These are phyloP conservation scores for Reticulitermes speratus DNA, from an alignment of 1,140 invertebrate genomes.

Conservation along the genomic window DNA sequence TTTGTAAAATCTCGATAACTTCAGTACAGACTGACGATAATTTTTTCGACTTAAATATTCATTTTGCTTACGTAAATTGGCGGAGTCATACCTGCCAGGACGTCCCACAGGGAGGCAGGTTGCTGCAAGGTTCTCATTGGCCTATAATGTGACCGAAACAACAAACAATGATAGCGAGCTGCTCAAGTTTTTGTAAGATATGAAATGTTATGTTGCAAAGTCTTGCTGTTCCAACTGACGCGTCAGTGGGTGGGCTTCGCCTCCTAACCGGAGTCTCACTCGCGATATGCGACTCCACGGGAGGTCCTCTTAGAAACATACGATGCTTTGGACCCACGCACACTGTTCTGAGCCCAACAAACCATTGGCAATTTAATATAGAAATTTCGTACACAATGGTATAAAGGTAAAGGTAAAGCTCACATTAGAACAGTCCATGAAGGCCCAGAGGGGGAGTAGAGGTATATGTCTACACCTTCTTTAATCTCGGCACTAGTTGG, in stretches of 20 bases:
- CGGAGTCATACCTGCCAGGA: neutral
- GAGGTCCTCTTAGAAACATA: neutral
- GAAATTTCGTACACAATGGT: no score
- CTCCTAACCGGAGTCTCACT: neutral
- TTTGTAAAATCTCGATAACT: no score
- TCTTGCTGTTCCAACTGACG: conserved; percentile 13
- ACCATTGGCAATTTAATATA: neutral
- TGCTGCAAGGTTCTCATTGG: conserved; percentile 9
- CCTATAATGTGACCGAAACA: conserved; percentile 1
- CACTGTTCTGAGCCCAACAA: neutral
- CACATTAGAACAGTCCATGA: no score
- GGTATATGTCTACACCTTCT: no score
- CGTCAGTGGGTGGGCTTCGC: conserved; percentile 9
- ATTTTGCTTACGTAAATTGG: neutral
- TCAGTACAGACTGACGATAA: no score
- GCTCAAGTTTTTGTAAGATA: conserved; percentile 17
- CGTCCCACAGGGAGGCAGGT: neutral
- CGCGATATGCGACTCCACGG: neutral
- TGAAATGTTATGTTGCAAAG: conserved; percentile 1
- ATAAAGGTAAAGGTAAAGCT: no score
- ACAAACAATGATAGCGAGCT: neutral
- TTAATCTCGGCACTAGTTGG: no score
- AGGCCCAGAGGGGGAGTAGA: no score
- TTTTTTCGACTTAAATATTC: no score
- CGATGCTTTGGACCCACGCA: neutral